phyloP scores from a whole-genome alignment of 2,888 invertebrate genomes.

The Trachelus iudaicus region DNA sequence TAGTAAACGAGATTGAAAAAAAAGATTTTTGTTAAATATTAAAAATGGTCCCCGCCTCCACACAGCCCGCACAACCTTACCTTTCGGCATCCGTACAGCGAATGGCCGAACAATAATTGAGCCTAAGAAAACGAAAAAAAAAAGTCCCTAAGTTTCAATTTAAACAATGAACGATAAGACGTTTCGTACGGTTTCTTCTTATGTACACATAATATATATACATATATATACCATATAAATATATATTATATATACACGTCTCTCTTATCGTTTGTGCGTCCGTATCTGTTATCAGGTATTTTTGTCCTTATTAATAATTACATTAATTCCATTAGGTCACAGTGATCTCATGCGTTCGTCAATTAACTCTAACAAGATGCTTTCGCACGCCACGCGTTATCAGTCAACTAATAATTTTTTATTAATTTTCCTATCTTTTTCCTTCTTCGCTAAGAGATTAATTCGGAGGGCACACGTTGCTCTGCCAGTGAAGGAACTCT shows the following conservation, averaged over 20 bases:
- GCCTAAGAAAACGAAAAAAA: background rate
- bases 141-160: background rate
- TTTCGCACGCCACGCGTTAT: background rate
- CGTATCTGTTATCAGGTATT: background rate
- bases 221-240: background rate
- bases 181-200: background rate
- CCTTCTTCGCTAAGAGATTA: constrained; percentile 5
- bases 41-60: constrained; percentile 63
- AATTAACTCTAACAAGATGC: background rate
- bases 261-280: background rate
- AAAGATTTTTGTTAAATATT: constrained; percentile 5
- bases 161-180: background rate
- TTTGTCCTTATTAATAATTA: background rate
- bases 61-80: constrained; percentile 52
- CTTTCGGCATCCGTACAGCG: constrained; percentile 16
- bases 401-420: constrained; percentile 7
- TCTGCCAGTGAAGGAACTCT: constrained; percentile 36
- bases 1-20: background rate
- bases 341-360: background rate
- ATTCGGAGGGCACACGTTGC: constrained; percentile 34
- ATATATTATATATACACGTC: background rate
- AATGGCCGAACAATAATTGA: background rate
- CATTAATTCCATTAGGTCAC: background rate
- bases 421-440: background rate
- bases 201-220: background rate